Base-by-base conservation (phyloP, 2,888 invertebrate genomes). In the Cephalotes varians region DNA sequence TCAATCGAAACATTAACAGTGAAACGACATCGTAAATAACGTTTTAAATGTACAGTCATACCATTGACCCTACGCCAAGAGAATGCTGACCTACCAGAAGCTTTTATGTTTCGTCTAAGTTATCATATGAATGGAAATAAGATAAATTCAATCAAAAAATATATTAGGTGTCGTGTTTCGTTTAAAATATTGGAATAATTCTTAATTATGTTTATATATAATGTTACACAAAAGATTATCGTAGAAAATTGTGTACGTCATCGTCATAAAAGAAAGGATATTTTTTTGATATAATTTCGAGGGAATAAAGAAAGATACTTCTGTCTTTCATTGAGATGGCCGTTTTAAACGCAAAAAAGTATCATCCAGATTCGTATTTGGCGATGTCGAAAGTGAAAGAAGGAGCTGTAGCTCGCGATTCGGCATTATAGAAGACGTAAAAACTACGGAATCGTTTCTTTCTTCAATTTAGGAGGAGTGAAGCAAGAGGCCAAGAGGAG, bases 1-100 rank as follows among this genome's bases (percentile, higher is more conserved):
- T 88, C 92, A 94, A 93, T 92, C 90, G 87, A 92, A 93, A 93
- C 92, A 90, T 93, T 92, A 85, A 81, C 87, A 90, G 89, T 91
- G 92, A 92, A 94, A 94, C 92, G 91, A 90, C 92, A 90, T 91
- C 94, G 92, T 94, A 94, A 94, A 94, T 94, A 94, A 94, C 92
- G 88, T 90, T 93, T 93, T 92, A 92, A 94, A 92, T 93, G 92
- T 92, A 88, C 88, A 91, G 88, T 90, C 91, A 91, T 88, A 87
- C 85, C 88, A 86, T 86, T 87, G 88, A 91, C 91, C 91, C 90
- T 91, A 90, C 85, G 80, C 69, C 82, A 71, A 56, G 85, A 85
- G 60, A 77, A 71, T 54, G 80, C 79, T 90, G 76, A 87, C 69
- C 87, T 85, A 87, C 58, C 73, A 65, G 81, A 76, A 81, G 74